Evolutionary conservation across 2,888 invertebrate genomes (phyloP), one percentile per base, ranked within the genome.

Genomic region (Eupeodes luniger): DNA sequence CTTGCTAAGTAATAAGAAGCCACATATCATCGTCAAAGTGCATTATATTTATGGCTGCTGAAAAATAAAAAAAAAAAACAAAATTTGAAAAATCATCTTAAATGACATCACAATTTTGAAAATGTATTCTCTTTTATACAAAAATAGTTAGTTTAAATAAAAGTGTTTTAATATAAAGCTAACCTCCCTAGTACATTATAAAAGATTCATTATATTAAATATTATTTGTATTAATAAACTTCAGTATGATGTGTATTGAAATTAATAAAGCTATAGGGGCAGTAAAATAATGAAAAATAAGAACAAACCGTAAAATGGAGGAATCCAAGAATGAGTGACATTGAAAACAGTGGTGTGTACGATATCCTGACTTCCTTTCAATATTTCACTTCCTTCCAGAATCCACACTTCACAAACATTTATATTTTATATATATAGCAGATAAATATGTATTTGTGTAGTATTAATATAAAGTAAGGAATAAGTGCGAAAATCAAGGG

Each of bases 401-500:
- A 64, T 70, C 59, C 61, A 59, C 64, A 66, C 34, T 9, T 11
- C 40, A 40, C 40, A 40, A 40, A 40, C 40, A 27, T 27, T 27
- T 27, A 27, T 27, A 27, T 44, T 44, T 44, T 44, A 6, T 59
- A 55, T 11, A 4, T 27, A 12, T 12, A 57, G 6, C 3, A 36
- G 14, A n/a, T 44, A 4, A 3, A 44, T 6, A 44, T 44, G 44
- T 44, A 44, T 3, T 27, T 27, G 27, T 27, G 2, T 27, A 27
- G 27, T 27, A 40, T 40, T 40, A 61, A 85, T 64, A 85, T 69
- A 81, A 79, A 76, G 79, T 75, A 76, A 76, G 57, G 66, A 61
- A 83, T 79, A 83, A 83, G 83, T 80, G 86, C 36, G 83, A 80
- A 82, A 87, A 87, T 87, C 86, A 80, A 67, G 83, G 76, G 66